These are phyloP conservation scores for Scomberomorus guttatus DNA, from an alignment of 2,797 vertebrate species.

Conservation along the genomic window DNA sequence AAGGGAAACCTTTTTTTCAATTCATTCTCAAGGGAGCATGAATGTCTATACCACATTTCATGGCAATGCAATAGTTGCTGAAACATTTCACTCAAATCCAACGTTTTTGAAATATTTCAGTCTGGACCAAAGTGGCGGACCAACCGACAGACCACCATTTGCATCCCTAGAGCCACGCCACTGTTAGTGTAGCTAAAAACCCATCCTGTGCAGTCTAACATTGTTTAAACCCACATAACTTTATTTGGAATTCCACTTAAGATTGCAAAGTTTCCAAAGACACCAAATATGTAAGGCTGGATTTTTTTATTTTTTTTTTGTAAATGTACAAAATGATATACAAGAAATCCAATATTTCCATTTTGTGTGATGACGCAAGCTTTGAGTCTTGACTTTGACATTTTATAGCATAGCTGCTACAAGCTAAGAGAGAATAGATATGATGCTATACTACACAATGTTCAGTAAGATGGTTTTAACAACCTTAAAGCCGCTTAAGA, in stretches of 20 bases:
- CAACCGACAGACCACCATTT: background rate
- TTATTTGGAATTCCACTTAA: background rate
- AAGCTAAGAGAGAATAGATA: background rate
- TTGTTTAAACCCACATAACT: background rate
- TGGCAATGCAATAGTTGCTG: background rate
- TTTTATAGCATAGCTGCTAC: background rate
- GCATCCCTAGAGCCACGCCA: background rate
- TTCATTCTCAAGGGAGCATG: background rate
- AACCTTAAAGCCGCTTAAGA: background rate
- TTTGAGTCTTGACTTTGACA: background rate
- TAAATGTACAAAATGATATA: background rate
- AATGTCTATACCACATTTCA: background rate
- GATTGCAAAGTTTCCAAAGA: background rate
- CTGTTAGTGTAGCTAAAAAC: background rate
- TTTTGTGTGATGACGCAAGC: background rate
- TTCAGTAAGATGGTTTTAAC: constrained; percentile 15
- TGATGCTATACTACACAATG: background rate
- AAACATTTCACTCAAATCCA: background rate
- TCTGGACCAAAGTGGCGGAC: background rate
- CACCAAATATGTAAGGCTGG: background rate
- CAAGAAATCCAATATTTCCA: background rate
- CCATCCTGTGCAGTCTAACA: background rate
- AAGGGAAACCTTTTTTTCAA: too few species aligned
- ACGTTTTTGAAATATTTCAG: background rate
- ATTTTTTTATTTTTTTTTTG: background rate